Percentiles rank a stretch among this genome's conserved stretches.
Conservation (phyloP, 2,797 vertebrate genomes). For the Sebastes paucispinis region DNA sequence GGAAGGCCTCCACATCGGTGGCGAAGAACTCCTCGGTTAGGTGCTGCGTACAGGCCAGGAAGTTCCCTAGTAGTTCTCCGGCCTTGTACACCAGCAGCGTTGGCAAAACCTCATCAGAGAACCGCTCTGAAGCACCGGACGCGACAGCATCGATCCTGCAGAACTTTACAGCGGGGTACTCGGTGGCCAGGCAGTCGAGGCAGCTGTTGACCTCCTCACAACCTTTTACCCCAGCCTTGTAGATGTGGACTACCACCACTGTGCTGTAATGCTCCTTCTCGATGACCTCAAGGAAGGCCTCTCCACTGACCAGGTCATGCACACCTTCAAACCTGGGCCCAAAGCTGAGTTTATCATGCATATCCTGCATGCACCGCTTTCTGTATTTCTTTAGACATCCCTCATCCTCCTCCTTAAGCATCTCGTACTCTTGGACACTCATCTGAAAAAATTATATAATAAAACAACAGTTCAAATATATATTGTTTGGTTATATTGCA, state of each 20-base stretch:
- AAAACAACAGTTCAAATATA: background rate
- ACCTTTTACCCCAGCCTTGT: conserved; percentile 87
- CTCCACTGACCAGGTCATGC: conserved; percentile 89
- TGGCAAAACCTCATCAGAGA: conserved; percentile 90
- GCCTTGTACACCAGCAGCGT: conserved; percentile 94
- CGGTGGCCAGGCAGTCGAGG: conserved; percentile 87
- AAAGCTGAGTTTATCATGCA: conserved; percentile 96
- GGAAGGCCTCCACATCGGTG: conserved; percentile 93
- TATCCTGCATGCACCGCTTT: conserved; percentile 95
- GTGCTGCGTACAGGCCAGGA: conserved; percentile 89
- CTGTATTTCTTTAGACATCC: conserved; percentile 91
- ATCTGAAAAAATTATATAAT: conserved; percentile 82
- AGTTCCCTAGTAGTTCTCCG: conserved; percentile 95
- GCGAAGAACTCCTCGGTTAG: conserved; percentile 93
- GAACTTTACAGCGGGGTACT: conserved; percentile 93
- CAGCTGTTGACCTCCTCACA: conserved; percentile 92
- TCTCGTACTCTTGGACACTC: conserved; percentile 95
- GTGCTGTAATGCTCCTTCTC: conserved; percentile 93
- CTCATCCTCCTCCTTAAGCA: conserved; percentile 94
- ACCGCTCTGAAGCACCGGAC: conserved; percentile 91
- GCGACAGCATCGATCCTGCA: conserved; percentile 92
- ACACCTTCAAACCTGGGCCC: conserved; percentile 91
- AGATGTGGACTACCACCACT: conserved; percentile 93
- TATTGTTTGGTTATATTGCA: background rate
- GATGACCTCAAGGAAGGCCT: conserved; percentile 88